phyloP scores from a whole-genome alignment of 2,113 vertebrate genomes.

The Hippocampus barbouri region DNA sequence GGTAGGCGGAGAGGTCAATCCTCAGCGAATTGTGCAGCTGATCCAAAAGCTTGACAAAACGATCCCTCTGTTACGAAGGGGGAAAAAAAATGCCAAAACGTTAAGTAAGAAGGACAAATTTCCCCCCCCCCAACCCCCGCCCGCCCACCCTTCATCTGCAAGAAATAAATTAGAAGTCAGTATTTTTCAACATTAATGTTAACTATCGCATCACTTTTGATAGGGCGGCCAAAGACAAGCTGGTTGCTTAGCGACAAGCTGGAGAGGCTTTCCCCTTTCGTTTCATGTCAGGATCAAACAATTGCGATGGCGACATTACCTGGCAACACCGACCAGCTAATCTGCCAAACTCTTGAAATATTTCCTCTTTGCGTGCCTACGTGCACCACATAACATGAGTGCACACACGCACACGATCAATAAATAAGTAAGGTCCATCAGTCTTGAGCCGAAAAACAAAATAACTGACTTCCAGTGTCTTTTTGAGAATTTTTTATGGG shows the following conservation, averaged over 20 bases:
- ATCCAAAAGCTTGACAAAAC: conserved; percentile 94
- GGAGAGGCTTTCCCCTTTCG: conserved; percentile 18
- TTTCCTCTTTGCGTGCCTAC: not conserved
- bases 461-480: too few relatives aligned
- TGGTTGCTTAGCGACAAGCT: conserved; percentile 8
- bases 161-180: not conserved
- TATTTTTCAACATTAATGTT: not conserved
- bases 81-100: conserved; percentile 7
- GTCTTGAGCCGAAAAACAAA: too few relatives aligned
- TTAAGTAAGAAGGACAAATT: not conserved
- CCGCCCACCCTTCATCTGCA: not conserved
- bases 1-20: conserved; percentile 94
- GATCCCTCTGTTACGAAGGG: conserved; percentile 77
- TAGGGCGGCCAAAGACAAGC: not conserved
- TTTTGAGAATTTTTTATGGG: too few relatives aligned
- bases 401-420: not conserved
- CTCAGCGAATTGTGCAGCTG: conserved; percentile 97
- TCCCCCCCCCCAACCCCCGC: not conserved
- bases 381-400: not conserved
- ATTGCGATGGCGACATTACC: conserved; percentile 2
- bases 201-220: not conserved
- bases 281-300: conserved; percentile 15
- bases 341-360: conserved; percentile 10
- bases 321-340: conserved; percentile 10
- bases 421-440: too few relatives aligned